Percentiles rank a stretch among this genome's conserved stretches.
These are phyloP conservation scores for Palloptera scutellata DNA, from an alignment of 2,888 invertebrate species.

Conservation along the genomic window DNA sequence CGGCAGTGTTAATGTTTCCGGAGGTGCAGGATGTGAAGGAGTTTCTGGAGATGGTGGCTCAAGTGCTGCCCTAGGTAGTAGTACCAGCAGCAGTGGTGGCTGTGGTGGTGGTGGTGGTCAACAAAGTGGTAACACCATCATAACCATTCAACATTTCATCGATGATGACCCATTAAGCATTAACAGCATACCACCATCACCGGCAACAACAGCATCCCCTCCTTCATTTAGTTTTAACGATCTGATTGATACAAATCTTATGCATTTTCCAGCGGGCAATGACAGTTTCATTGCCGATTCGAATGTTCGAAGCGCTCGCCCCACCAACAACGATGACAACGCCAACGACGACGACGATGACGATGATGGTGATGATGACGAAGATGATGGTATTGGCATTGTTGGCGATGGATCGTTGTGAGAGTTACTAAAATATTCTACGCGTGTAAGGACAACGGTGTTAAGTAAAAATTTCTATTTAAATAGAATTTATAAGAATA, in stretches of 20 bases:
- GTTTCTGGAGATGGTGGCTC: not conserved
- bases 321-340: conserved; percentile 1
- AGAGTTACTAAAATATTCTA: conserved; percentile 55
- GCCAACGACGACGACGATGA: conserved; percentile 11
- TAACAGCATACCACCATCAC: conserved; percentile 74
- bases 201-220: conserved; percentile 65
- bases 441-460: conserved; percentile 44
- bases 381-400: conserved; percentile 26
- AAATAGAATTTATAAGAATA: conserved; percentile 51
- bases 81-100: not conserved
- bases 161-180: conserved; percentile 84
- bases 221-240: conserved; percentile 76
- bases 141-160: conserved; percentile 66
- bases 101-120: conserved; percentile 65
- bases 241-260: conserved; percentile 64
- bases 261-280: conserved; percentile 24
- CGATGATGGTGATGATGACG: conserved; percentile 22
- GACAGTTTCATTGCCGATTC: not conserved
- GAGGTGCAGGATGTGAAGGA: not conserved
- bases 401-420: conserved; percentile 50
- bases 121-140: conserved; percentile 65
- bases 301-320: too few species aligned
- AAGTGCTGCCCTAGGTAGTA: not conserved
- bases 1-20: not conserved
- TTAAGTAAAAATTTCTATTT: conserved; percentile 49